phyloP scores from a whole-genome alignment of 2,888 invertebrate species.

The Acanthosepion lycidas region DNA sequence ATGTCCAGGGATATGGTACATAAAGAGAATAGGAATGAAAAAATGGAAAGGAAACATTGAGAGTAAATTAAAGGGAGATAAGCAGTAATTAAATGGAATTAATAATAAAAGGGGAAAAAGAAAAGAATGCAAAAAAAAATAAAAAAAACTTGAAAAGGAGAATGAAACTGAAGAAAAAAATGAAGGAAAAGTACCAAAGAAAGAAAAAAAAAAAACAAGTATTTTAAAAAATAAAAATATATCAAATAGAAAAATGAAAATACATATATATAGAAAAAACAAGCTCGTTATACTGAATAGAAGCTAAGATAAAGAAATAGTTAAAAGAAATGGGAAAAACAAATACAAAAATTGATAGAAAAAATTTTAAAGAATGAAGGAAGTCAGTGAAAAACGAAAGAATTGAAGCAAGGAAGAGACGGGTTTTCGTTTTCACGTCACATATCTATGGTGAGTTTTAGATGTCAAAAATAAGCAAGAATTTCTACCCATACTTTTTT shows the following conservation, averaged over 20 bases:
- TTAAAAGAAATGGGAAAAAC: neutral
- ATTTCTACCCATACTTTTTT: neutral
- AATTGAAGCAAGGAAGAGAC: no score
- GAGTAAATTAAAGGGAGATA: neutral
- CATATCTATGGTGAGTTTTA: neutral
- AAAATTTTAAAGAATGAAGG: neutral
- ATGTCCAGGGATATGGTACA: neutral
- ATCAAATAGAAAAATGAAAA: no score
- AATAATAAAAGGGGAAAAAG: neutral
- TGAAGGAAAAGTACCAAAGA: neutral
- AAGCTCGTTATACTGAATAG: no score
- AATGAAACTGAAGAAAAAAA: neutral
- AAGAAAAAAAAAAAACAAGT: neutral
- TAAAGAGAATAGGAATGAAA: neutral
- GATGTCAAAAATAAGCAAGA: slow-evolving; percentile 8
- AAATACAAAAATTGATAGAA: neutral
- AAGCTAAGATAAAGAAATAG: neutral
- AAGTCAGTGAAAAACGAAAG: neutral
- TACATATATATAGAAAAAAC: no score
- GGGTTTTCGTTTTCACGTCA: neutral
- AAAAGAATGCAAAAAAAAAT: neutral
- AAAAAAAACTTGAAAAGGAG: no score
- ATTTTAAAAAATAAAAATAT: no score
- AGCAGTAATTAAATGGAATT: neutral
- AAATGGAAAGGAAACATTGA: neutral